Evolutionary conservation across 2,797 vertebrate genomes (phyloP).

Genomic region (Heterohyrax brucei): DNA sequence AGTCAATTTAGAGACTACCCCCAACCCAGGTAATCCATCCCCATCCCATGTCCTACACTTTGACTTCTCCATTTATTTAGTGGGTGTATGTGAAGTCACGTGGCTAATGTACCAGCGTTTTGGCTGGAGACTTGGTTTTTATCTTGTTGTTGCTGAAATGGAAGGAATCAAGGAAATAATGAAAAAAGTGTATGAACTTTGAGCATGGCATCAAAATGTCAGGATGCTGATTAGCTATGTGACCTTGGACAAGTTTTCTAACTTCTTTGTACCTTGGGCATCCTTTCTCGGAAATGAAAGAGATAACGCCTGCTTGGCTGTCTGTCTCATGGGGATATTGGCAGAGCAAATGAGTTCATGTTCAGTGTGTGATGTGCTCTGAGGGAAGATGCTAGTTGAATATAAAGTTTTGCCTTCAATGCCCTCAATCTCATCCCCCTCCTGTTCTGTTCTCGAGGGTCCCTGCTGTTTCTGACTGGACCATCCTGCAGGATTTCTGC

Average conservation of each 20-base stretch:
- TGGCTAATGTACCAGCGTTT: conserved; percentile 26
- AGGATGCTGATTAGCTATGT: conserved; percentile 44
- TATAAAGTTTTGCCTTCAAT: conserved; percentile 17
- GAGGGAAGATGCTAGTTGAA: conserved; percentile 42
- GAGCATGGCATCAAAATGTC: conserved; percentile 21
- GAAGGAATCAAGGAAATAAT: conserved; percentile 65
- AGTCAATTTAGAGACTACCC: neutral
- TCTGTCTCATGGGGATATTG: conserved; percentile 50
- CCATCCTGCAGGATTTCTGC: neutral
- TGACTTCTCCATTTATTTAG: neutral
- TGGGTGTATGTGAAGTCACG: neutral
- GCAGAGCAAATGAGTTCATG: conserved; percentile 66
- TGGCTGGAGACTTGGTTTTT: neutral
- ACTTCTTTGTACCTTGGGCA: neutral
- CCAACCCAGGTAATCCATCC: neutral
- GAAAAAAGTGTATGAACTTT: neutral
- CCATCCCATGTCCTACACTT: neutral
- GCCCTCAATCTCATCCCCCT: neutral
- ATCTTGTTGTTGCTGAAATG: conserved; percentile 66
- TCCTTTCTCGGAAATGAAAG: conserved; percentile 62
- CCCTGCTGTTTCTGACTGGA: neutral
- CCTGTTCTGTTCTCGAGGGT: neutral
- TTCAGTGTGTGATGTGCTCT: conserved; percentile 48
- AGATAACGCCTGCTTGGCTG: conserved; percentile 27
- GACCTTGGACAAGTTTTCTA: conserved; percentile 20